Base-by-base conservation (phyloP, 2,888 invertebrate genomes). In the Dimorphilus gyrociliatus region DNA sequence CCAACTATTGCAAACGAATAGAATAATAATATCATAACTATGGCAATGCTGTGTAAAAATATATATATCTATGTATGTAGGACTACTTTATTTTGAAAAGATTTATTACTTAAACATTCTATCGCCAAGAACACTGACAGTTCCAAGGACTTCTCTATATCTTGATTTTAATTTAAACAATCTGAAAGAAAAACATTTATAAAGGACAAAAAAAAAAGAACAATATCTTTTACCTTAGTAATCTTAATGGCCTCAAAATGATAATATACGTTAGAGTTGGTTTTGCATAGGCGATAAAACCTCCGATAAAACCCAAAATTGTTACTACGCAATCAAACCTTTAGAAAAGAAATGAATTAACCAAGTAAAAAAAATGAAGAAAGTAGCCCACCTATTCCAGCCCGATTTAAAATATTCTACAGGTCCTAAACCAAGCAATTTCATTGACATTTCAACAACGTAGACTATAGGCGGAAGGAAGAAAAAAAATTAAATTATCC, bases 1-100 rank as follows among this genome's bases (percentile, higher is more conserved):
- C 81, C 84, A 49, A 84, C 73, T 42, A 85, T 78, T 3, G 81
- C 80, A 64, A 81, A 84, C 67, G 79, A 81, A 61, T 81, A 85
- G 59, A 81, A 84, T 62, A 82, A 51, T 27, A 66, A 41, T 12
- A 63, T 39, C 72, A 82, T 78, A 8, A 81, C 81, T 40, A 80
- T 72, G 8, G 76, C 76, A 0, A 82, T 78, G 0, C 81, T 59
- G 53, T n/a, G 37, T 48, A 29, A 16, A 16, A 26, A 42, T 1
- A 33, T 19, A 38, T 14, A 35, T 25, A 25, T 25, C 5, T 10
- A 3, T 3, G 18, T 16, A 26, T 2, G 16, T 12, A 4, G 16
- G 14, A 13, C 14, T 12, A 25, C 13, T 15, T 28, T 1, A 13
- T 28, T 15, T 12, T 8, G 0, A n/a, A 19, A 14, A n/a, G 19